Evolutionary conservation across 2,797 vertebrate genomes (phyloP).

Genomic region (Coregonus sp.): DNA sequence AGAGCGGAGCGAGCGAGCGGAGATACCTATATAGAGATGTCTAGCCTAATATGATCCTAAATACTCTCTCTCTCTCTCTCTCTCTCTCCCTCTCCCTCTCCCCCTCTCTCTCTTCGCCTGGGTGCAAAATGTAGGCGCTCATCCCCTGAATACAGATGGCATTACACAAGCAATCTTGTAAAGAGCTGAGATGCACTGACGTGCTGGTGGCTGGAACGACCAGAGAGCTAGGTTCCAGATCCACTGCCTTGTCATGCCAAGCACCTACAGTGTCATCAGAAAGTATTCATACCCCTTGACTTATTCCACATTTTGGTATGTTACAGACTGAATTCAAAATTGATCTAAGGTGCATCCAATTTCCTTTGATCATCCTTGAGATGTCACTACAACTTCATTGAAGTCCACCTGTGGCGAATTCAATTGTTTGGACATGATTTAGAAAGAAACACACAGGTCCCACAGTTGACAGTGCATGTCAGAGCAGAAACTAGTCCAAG

Average conservation of each 20-base stretch:
- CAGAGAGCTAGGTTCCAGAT: conserved; percentile 56
- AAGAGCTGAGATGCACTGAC: conserved; percentile 69
- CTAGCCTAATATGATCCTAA: too few species aligned
- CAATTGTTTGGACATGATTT: too few species aligned
- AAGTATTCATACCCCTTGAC: neutral
- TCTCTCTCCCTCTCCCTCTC: conserved; percentile 33
- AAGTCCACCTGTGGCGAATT: too few species aligned
- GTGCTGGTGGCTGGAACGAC: conserved; percentile 65
- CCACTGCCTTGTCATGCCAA: conserved; percentile 47
- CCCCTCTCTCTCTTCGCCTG: conserved; percentile 45
- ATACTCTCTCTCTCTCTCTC: conserved; percentile 57
- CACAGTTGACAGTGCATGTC: too few species aligned
- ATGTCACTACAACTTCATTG: too few species aligned
- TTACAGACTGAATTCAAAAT: neutral
- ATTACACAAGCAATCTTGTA: conserved; percentile 79
- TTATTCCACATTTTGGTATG: neutral
- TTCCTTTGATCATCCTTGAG: too few species aligned
- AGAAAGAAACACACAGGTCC: too few species aligned
- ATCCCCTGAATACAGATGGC: conserved; percentile 79
- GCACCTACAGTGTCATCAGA: conserved; percentile 27
- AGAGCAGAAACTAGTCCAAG: too few species aligned
- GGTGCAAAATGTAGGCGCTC: conserved; percentile 71
- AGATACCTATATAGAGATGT: too few species aligned
- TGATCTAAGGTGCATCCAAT: too few species aligned
- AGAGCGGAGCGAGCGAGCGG: too few species aligned